Percentiles rank a stretch among this genome's conserved stretches.
phyloP scores from a whole-genome alignment of 2,888 invertebrate species.

The Argyra leucocephala region DNA sequence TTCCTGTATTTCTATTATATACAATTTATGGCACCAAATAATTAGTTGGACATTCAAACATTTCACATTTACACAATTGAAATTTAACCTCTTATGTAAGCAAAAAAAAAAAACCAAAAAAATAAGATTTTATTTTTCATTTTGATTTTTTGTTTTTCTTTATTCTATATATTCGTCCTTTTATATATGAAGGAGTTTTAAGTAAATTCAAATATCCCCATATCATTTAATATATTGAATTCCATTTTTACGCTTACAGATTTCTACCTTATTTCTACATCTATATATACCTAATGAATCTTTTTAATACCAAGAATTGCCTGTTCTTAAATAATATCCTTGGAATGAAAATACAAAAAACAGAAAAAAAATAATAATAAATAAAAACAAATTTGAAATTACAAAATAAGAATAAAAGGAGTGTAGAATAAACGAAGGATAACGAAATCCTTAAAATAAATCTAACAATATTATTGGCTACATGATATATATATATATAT shows the following conservation, averaged over 20 bases:
- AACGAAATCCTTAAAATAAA: background rate
- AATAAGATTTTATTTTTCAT: too few species aligned
- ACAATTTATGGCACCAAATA: too few species aligned
- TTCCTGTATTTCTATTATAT: too few species aligned
- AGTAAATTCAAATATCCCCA: background rate
- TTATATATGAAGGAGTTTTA: background rate
- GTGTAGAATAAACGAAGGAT: background rate
- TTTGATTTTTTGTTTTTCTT: too few species aligned
- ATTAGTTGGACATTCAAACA: too few species aligned
- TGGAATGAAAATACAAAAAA: background rate
- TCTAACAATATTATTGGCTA: background rate
- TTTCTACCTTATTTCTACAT: background rate
- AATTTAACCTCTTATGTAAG: too few species aligned
- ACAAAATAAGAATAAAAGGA: background rate
- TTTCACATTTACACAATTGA: too few species aligned
- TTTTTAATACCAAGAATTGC: background rate
- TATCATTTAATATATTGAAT: background rate
- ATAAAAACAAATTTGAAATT: background rate
- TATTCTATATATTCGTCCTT: too few species aligned
- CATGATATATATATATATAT: too few species aligned
- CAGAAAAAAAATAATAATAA: too few species aligned
- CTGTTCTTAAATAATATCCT: background rate
- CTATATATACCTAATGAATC: background rate
- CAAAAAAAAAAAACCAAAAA: too few species aligned
- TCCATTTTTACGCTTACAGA: constrained; percentile 1